phyloP scores from a whole-genome alignment of 2,888 invertebrate genomes.

The Anorthoa munda region DNA sequence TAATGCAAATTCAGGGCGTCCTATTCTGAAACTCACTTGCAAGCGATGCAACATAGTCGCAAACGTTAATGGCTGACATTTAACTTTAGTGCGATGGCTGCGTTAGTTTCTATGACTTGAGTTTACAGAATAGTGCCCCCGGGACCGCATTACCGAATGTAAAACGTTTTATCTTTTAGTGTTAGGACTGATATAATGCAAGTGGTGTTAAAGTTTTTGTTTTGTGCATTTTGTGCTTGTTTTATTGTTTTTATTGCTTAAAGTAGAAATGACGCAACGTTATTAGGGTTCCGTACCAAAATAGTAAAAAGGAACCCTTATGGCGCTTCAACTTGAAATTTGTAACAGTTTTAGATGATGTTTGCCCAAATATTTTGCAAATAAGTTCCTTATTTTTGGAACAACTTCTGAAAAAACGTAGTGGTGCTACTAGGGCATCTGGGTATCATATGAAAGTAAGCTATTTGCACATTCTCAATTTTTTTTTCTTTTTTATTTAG shows the following conservation, averaged over 20 bases:
- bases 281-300: too few relatives aligned
- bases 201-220: slow-evolving; percentile 23
- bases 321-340: too few relatives aligned
- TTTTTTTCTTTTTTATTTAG: too few relatives aligned
- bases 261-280: too few relatives aligned
- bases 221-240: slow-evolving; percentile 4
- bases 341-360: too few relatives aligned
- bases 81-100: slow-evolving; percentile 48
- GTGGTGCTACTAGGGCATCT: too few relatives aligned
- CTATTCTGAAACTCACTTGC: slow-evolving; percentile 35
- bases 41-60: slow-evolving; percentile 56
- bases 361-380: too few relatives aligned
- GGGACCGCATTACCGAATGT: slow-evolving; percentile 56
- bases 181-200: slow-evolving; percentile 20
- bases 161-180: slow-evolving; percentile 57
- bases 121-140: slow-evolving; percentile 43
- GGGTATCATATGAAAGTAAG: too few relatives aligned
- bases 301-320: too few relatives aligned
- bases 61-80: slow-evolving; percentile 58
- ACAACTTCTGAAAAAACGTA: too few relatives aligned
- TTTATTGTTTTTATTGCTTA: not conserved
- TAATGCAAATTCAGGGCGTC: slow-evolving; percentile 31
- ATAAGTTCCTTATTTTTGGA: too few relatives aligned
- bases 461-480: too few relatives aligned
- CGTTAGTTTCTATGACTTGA: slow-evolving; percentile 59